phyloP scores from a whole-genome alignment of 2,888 invertebrate species.

The Xestobium rufovillosum region DNA sequence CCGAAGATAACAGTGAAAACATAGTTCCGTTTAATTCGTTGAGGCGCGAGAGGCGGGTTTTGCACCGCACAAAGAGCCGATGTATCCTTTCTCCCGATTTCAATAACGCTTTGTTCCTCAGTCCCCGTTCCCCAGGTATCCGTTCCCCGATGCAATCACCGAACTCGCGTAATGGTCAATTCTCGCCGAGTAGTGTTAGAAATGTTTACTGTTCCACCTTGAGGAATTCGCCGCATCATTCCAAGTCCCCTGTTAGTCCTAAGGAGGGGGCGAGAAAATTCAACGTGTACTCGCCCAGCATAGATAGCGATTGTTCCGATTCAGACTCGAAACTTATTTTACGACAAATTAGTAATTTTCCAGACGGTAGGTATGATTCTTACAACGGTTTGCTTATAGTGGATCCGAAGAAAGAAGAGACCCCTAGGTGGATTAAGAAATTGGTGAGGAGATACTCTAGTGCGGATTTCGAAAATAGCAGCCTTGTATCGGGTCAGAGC shows the following conservation, averaged over 20 bases:
- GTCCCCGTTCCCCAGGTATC: constrained; percentile 36
- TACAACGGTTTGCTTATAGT: constrained; percentile 39
- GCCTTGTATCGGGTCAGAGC: constrained; percentile 42
- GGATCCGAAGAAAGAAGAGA: constrained; percentile 36
- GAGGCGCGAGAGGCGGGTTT: constrained; percentile 41
- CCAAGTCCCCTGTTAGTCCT: constrained; percentile 41
- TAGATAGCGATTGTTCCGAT: constrained; percentile 43
- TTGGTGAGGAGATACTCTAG: constrained; percentile 41
- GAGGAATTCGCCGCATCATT: constrained; percentile 39
- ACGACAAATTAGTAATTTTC: constrained; percentile 31
- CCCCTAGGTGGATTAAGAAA: constrained; percentile 42
- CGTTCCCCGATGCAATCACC: constrained; percentile 43
- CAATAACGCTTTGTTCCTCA: constrained; percentile 36
- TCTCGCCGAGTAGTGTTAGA: constrained; percentile 36
- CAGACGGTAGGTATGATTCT: constrained; percentile 26
- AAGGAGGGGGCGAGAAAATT: constrained; percentile 38
- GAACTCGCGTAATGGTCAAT: constrained; percentile 39
- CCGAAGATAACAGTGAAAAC: constrained; percentile 65
- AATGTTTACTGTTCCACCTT: constrained; percentile 37
- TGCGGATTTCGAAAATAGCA: constrained; percentile 42
- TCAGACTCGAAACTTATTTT: constrained; percentile 40
- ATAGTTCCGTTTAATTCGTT: constrained; percentile 59
- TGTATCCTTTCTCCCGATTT: constrained; percentile 39
- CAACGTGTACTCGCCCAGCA: constrained; percentile 41
- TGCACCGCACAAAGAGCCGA: constrained; percentile 34